Evolutionary conservation across 2,888 invertebrate genomes (phyloP), one percentile per base, ranked within the genome.

Genomic region (Heteromyza rotundicornis): DNA sequence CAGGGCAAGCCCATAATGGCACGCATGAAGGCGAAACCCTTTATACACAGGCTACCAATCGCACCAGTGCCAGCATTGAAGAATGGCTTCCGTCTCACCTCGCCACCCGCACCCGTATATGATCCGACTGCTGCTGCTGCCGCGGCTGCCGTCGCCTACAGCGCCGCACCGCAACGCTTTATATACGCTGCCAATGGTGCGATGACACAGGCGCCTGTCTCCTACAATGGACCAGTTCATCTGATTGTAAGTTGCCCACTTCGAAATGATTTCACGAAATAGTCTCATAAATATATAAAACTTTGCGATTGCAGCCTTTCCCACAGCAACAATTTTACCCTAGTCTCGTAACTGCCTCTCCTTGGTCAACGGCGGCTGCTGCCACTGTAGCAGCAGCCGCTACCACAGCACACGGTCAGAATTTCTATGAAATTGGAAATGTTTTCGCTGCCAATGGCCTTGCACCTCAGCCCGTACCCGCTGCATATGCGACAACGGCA

Each of bases 1-100:
- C 49, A 91, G 86, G 92, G 92, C 71, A 91, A 90, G 82, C 93
- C 92, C 64, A 93, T 94, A 72, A 92, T 92, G 91, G 94, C 94
- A 50, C 86, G 94, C 71, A 94, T 94, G 75, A 94, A 94, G 85
- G 92, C 93, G 69, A 92, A 92, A 83, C 92, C 92, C 67, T 91
- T 88, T 87, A 91, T 88, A 86, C 89, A 88, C 81, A 86, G 87
- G 84, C 84, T 89, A 80, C 86, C 87, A 50, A 85, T 88, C 69
- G 86, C 87, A 53, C 83, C 86, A 54, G 83, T 85, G 60, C 79
- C 79, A 72, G 71, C 85, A 68, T 84, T 88, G 61, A 90, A 90
- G 79, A 90, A 90, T 81, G 90, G 90, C 62, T 90, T 86, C 76
- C 85, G 89, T 73, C 86, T 87, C 62, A 86, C 88, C 60, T 86